Base-by-base conservation (phyloP, 2,113 vertebrate genomes). In the Rhizomys pruinosus region DNA sequence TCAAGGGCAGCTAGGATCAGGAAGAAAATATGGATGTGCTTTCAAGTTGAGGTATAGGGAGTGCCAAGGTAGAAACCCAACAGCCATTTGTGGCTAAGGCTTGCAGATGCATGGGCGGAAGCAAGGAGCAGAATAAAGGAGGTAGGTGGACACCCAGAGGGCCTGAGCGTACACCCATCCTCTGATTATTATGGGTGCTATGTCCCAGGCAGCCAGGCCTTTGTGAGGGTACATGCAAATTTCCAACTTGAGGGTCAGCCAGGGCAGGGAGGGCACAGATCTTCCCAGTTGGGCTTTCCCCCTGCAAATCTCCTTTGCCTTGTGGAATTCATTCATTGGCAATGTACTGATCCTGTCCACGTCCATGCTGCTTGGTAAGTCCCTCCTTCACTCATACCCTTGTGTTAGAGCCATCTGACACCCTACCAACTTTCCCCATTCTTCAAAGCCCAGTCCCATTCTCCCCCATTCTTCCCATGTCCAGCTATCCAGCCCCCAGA, bases 11-110 rank as follows among this genome's bases (percentile, higher is more conserved):
- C 76, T 66, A 44, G 47, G 47, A 93, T 39, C 52, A 72, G 55
- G n/a, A 64, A 63, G 20, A 57, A 32, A 44, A 37, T 39, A 92
- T 59, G 39, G 64, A 61, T 68, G 39, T 61, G 55, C 19, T n/a
- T n/a, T 86, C 66, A 47, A 17, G 11, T 42, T 1, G 16, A 91
- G 71, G 64, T n/a, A 34, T 66, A 59, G 39, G 22, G 39, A 78
- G 32, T 42, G 77, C 52, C 85, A 86, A 34, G 20, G n/a, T 90
- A 78, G 90, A 92, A 92, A 27, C 9, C 17, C 78, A 79, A 85
- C 77, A 29, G 42, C 32, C 42, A 92, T 16, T 32, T 61, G 29
- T 5, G 8, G 47, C 73, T 52, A 39, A 84, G 39, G 39, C 25
- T 64, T 4, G 1, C 6, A 37, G 32, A 61, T n/a, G 39, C 61